Base-by-base conservation (phyloP, 2,797 vertebrate species). In the Nannoperca obscura region DNA sequence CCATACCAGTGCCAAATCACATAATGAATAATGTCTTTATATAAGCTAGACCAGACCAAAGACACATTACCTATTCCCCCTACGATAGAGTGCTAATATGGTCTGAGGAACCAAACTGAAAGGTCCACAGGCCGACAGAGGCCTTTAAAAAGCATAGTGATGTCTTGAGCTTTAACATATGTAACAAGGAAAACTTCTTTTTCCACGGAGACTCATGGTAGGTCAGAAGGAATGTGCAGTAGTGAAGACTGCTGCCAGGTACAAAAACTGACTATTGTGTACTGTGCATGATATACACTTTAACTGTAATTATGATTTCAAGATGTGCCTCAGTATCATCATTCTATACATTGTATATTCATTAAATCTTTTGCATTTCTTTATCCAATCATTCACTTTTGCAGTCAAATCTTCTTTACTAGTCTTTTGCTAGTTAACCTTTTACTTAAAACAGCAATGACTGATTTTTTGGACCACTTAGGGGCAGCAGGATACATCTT, bases 131-230 rank as follows among this genome's bases (percentile, higher is more conserved):
- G 59, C n/a, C n/a, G n/a, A n/a, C n/a, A n/a, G n/a, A n/a, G 71
- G 69, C 50, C 46, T 76, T 57, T 76, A 62, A 75, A 83, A 65
- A 75, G 55, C 60, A 42, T n/a, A 66, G 62, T 58, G 36, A 46
- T 58, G 36, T 82, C 60, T 70, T 30, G 53, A 66, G 50, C 54
- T 65, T 63, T 34, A 68, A 59, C 47, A 71, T 36, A 14, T 64
- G 63, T 24, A 30, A 77, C 49, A 57, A n/a, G 0, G 50, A 76
- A 80, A 63, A 24, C 15, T 14, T 46, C 4, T 32, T 40, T 76
- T 54, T 61, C 22, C 30, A 42, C 6, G 24, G 32, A 74, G 60
- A 60, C n/a, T 24, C 7, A 60, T 24, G 69, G 59, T 8, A 60
- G 40, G 36, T 66, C 24, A 55, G 44, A 55, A 10, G 7, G n/a